A percentile compares a stretch with the other conserved stretches of the same genome.
These are phyloP conservation scores for Gonocerus acuteangulatus DNA, from an alignment of 2,888 invertebrate genomes.

Conservation along the genomic window DNA sequence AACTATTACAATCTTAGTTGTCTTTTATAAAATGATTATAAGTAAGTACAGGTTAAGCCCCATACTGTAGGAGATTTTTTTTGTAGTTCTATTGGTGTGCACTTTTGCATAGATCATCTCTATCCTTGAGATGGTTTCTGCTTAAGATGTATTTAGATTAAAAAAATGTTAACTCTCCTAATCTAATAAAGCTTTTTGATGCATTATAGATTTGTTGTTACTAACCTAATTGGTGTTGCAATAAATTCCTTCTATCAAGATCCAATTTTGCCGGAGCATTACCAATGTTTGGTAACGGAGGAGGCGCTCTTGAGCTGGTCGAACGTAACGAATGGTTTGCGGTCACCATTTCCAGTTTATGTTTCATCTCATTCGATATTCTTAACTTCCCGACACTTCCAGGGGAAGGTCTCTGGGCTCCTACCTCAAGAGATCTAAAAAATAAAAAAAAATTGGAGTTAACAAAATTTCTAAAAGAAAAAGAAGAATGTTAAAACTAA, in stretches of 20 bases:
- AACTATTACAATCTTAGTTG: too few species aligned
- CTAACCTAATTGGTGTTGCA: conserved; percentile 71
- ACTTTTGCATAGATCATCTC: too few species aligned
- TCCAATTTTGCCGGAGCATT: conserved; percentile 64
- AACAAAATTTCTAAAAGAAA: too few species aligned
- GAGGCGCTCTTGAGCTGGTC: conserved; percentile 47
- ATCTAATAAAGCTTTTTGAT: too few species aligned
- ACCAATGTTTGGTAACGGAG: conserved; percentile 39
- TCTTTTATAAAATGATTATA: too few species aligned
- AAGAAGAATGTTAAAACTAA: too few species aligned
- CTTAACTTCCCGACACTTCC: conserved; percentile 86
- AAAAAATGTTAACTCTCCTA: not conserved
- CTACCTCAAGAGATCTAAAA: conserved; percentile 65
- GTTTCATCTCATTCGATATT: conserved; percentile 85
- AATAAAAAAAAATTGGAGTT: too few species aligned
- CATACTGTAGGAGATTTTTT: too few species aligned
- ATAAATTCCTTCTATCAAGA: conserved; percentile 72
- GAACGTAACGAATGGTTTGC: conserved; percentile 79
- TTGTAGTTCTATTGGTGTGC: too few species aligned
- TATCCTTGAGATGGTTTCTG: too few species aligned
- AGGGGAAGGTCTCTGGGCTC: conserved; percentile 71
- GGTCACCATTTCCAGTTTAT: conserved; percentile 78
- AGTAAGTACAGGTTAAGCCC: too few species aligned
- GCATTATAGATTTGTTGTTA: not conserved
- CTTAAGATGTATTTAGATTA: too few species aligned